These are phyloP conservation scores for Drosophila malerkotliana DNA, from an alignment of 1,140 invertebrate species.

Conservation along the genomic window DNA sequence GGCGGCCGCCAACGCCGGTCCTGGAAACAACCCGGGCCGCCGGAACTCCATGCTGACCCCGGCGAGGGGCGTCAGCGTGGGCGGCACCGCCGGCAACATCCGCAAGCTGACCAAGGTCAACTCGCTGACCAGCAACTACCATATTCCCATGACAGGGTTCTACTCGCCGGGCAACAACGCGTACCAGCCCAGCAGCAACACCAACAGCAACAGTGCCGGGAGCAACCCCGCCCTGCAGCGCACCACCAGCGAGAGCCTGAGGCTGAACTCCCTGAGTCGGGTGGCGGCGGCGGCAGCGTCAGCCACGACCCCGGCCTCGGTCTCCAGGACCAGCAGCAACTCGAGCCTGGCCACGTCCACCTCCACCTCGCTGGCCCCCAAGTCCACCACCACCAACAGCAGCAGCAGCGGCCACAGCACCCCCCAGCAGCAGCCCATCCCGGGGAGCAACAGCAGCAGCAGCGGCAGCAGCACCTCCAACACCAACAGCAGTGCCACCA, in stretches of 20 bases:
- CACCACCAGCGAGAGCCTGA: constrained; percentile 91
- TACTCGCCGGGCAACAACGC: constrained; percentile 46
- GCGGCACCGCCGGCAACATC: constrained; percentile 39
- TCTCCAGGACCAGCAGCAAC: constrained; percentile 52
- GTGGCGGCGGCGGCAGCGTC: constrained; percentile 27
- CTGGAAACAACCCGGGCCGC: constrained; percentile 43
- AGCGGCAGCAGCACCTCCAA: constrained; percentile 14
- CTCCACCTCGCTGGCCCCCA: constrained; percentile 67
- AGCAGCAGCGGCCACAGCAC: constrained; percentile 24
- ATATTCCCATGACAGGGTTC: constrained; percentile 31
- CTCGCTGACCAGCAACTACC: constrained; percentile 66
- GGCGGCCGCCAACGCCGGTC: constrained; percentile 31
- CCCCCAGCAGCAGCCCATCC: constrained; percentile 34
- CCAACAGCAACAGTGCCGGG: constrained; percentile 32
- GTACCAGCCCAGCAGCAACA: constrained; percentile 8
- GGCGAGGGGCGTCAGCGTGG: constrained; percentile 30
- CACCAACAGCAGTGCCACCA: constrained; percentile 6
- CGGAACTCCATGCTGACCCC: constrained; percentile 74
- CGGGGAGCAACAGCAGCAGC: constrained; percentile 15
- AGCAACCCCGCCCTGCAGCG: constrained; percentile 85
- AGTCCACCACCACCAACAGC: constrained; percentile 60
- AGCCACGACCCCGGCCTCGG: constrained; percentile 12
- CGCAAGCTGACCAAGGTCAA: constrained; percentile 75
- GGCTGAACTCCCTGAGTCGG: constrained; percentile 84
- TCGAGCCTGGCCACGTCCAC: constrained; percentile 82